Conservation (phyloP, 2,888 invertebrate genomes). For the Eledona agricola region DNA sequence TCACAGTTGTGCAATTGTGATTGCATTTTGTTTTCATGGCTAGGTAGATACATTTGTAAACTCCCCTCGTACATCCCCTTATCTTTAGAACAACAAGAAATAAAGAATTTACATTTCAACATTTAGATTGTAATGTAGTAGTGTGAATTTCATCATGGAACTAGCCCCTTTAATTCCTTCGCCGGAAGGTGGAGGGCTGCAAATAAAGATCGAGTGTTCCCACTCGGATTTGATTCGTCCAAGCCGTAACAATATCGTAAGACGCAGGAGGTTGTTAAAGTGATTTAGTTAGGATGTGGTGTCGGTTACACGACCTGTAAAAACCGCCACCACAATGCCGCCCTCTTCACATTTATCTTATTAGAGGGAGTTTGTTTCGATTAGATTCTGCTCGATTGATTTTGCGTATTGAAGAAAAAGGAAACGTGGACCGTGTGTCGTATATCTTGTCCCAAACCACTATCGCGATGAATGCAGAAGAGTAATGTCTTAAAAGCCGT, state of each 20-base stretch:
- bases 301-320: slow-evolving; percentile 37
- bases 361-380: slow-evolving; percentile 18
- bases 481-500: no score
- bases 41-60: no score
- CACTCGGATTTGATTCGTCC: slow-evolving; percentile 5
- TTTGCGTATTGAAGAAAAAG: slow-evolving; percentile 1
- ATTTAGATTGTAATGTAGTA: no score
- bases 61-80: no score
- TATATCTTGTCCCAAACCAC: no score
- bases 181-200: not conserved
- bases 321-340: slow-evolving; percentile 30
- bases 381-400: slow-evolving; percentile 33
- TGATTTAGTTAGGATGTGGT: slow-evolving; percentile 33
- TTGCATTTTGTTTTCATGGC: no score
- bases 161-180: slow-evolving; percentile 1
- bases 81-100: not conserved
- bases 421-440: slow-evolving; percentile 3
- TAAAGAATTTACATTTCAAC: no score
- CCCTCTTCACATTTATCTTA: slow-evolving; percentile 32
- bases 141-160: no score
- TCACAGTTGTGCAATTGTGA: no score
- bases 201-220: slow-evolving; percentile 19
- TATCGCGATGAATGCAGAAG: no score
- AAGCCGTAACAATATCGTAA: slow-evolving; percentile 33
- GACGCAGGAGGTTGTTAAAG: slow-evolving; percentile 34